phyloP scores from a whole-genome alignment of 2,113 vertebrate species.

The Pedetes capensis region DNA sequence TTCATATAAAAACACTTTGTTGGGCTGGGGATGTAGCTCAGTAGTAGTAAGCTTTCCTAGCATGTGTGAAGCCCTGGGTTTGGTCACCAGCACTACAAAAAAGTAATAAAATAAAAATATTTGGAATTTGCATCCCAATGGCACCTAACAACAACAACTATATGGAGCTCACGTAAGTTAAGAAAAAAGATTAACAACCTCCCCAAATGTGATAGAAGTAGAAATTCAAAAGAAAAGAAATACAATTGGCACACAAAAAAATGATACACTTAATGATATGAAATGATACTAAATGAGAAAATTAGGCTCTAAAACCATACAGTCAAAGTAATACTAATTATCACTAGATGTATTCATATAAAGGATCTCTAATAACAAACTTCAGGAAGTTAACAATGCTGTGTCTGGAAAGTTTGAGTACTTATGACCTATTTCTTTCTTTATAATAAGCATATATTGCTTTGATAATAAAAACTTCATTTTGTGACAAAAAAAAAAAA shows the following conservation, averaged over 20 bases:
- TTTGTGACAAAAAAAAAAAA: background rate
- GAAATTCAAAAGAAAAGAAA: conserved; percentile 36
- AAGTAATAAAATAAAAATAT: background rate
- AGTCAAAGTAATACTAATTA: background rate
- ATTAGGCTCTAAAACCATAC: background rate
- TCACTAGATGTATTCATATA: background rate
- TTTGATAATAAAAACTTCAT: background rate
- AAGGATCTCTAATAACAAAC: background rate
- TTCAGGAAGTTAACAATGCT: background rate
- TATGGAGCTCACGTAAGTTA: background rate
- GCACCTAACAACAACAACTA: no score
- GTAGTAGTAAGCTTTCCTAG: background rate
- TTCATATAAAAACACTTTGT: background rate
- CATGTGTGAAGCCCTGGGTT: background rate
- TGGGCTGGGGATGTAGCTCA: background rate
- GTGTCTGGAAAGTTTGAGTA: background rate
- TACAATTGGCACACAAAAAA: background rate
- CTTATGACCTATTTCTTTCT: background rate
- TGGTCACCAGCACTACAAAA: background rate
- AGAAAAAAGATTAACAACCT: background rate
- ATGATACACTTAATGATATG: background rate
- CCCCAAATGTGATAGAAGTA: background rate
- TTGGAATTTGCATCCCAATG: conserved; percentile 1
- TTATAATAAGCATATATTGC: background rate
- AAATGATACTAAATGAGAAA: background rate